Percentiles rank a stretch among this genome's conserved stretches.
Conservation (phyloP, 2,113 vertebrate species). For the Pogonocichla stellata region DNA sequence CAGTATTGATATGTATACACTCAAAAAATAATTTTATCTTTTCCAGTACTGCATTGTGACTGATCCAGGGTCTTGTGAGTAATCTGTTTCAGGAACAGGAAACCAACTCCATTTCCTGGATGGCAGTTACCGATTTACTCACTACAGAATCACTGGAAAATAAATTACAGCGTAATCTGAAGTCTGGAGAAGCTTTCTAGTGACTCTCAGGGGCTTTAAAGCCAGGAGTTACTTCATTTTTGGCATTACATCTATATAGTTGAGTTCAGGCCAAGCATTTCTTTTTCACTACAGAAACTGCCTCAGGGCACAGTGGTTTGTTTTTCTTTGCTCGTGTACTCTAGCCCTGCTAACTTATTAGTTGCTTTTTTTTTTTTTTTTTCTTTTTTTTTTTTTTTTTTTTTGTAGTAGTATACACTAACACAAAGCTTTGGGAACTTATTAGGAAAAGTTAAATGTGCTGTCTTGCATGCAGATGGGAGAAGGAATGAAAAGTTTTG, state of each 20-base stretch:
- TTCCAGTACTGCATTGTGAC: neutral
- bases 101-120: slow-evolving; percentile 6
- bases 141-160: neutral
- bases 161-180: neutral
- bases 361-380: neutral
- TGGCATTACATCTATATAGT: neutral
- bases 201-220: neutral
- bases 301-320: neutral
- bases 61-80: neutral
- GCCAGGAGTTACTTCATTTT: slow-evolving; percentile 11
- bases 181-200: slow-evolving; percentile 2
- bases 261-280: neutral
- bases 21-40: neutral
- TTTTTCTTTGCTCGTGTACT: neutral
- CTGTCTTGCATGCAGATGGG: neutral
- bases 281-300: neutral
- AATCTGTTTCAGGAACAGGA: neutral
- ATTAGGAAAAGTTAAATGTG: neutral
- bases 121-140: neutral
- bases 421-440: neutral
- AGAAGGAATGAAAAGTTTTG: neutral
- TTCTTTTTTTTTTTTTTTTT: neutral
- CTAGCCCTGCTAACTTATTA: neutral
- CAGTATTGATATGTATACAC: neutral
- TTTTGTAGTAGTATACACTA: neutral